Evolutionary conservation across 2,888 invertebrate genomes (phyloP).

Genomic region (Gandaritis pyraliata): DNA sequence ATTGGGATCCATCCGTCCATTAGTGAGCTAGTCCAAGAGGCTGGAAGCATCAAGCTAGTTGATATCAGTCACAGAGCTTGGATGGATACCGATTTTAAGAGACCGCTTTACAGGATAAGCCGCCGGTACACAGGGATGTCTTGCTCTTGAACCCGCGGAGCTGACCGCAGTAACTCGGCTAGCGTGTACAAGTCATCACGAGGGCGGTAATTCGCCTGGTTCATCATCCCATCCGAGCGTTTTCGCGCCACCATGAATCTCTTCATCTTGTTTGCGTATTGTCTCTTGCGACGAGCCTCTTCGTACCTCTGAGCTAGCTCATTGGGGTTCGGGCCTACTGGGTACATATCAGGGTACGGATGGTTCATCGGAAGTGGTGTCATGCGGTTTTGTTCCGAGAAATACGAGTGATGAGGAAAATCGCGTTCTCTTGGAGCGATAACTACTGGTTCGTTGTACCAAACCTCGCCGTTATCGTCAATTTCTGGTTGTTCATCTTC

Average conservation of each 20-base stretch:
- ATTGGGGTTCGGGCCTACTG: conserved; percentile 71
- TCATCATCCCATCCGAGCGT: conserved; percentile 72
- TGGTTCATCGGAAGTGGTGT: conserved; percentile 58
- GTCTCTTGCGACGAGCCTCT: conserved; percentile 78
- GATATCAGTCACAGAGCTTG: conserved; percentile 42
- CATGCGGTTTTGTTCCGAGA: conserved; percentile 78
- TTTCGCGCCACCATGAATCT: conserved; percentile 87
- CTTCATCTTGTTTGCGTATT: conserved; percentile 81
- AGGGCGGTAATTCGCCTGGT: conserved; percentile 75
- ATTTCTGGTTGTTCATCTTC: conserved; percentile 81
- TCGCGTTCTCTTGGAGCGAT: conserved; percentile 73
- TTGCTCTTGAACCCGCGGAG: conserved; percentile 81
- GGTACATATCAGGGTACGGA: conserved; percentile 75
- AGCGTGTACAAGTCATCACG: conserved; percentile 85
- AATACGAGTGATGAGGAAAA: conserved; percentile 74
- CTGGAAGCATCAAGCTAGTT: conserved; percentile 39
- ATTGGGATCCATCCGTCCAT: conserved; percentile 53
- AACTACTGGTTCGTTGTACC: conserved; percentile 85
- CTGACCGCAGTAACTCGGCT: conserved; percentile 82
- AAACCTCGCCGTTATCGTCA: conserved; percentile 82
- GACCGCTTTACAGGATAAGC: conserved; percentile 81
- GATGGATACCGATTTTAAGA: conserved; percentile 53
- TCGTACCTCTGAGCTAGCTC: conserved; percentile 76
- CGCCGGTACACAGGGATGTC: conserved; percentile 85
- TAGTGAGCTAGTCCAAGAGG: conserved; percentile 38